Conservation (phyloP, 2,113 vertebrate species). For the Antennarius striatus region DNA sequence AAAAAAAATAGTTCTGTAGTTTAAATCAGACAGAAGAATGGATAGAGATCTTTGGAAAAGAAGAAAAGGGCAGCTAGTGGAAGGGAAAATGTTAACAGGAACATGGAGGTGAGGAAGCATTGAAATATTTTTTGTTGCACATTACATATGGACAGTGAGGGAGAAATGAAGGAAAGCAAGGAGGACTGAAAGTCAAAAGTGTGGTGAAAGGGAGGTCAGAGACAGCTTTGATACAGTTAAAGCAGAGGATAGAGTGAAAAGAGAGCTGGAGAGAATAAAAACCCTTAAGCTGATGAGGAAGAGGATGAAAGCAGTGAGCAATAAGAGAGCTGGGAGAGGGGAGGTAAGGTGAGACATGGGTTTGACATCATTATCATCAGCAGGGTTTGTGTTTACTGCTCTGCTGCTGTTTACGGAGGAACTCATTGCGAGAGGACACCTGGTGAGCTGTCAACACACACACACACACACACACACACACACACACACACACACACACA, state of each 20-base stretch:
- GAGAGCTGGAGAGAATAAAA: neutral
- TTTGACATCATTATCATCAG: slow-evolving; percentile 66
- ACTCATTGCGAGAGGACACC: slow-evolving; percentile 73
- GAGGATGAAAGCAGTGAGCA: slow-evolving; percentile 37
- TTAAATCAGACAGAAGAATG: slow-evolving; percentile 63
- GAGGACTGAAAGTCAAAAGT: slow-evolving; percentile 18
- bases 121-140: slow-evolving; percentile 30
- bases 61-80: slow-evolving; percentile 33
- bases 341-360: slow-evolving; percentile 62
- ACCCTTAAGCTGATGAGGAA: slow-evolving; percentile 17
- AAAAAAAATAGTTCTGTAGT: slow-evolving; percentile 65
- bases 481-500: neutral
- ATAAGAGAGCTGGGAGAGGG: slow-evolving; percentile 32
- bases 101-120: slow-evolving; percentile 33
- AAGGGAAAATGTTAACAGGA: slow-evolving; percentile 47
- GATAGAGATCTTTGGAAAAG: slow-evolving; percentile 48
- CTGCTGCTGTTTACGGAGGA: slow-evolving; percentile 70
- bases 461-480: slow-evolving; percentile 15
- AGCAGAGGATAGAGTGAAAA: slow-evolving; percentile 10
- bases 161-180: slow-evolving; percentile 10
- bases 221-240: slow-evolving; percentile 16
- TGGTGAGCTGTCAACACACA: slow-evolving; percentile 73
- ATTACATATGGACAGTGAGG: slow-evolving; percentile 18
- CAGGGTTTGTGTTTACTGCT: slow-evolving; percentile 66
- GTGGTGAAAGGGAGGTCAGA: slow-evolving; percentile 28